Conservation (phyloP, 2,888 invertebrate species). For the Idaea biselata region DNA sequence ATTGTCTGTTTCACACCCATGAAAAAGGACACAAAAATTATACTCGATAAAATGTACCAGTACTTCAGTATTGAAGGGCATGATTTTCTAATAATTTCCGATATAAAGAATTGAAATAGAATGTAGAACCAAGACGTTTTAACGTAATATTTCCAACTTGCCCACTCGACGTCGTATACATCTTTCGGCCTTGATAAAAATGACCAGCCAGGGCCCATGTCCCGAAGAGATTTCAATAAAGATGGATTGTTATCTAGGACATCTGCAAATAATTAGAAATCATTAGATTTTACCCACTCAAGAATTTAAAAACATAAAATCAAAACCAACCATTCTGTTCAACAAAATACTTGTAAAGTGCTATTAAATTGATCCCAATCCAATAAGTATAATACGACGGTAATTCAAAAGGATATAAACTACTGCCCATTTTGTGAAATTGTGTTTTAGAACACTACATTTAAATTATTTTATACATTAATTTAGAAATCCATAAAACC, state of each 20-base stretch:
- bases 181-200: conserved; percentile 81
- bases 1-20: conserved; percentile 75
- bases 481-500: conserved; percentile 6
- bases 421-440: conserved; percentile 42
- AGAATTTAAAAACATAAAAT: not conserved
- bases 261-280: conserved; percentile 42
- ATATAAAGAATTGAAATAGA: conserved; percentile 74
- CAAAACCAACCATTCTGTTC: conserved; percentile 71
- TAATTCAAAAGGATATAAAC: conserved; percentile 57
- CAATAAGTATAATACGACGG: conserved; percentile 74
- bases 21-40: conserved; percentile 64
- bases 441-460: conserved; percentile 7
- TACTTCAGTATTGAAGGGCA: conserved; percentile 56
- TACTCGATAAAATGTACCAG: conserved; percentile 78
- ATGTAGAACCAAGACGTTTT: conserved; percentile 77
- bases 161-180: conserved; percentile 87
- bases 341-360: conserved; percentile 75
- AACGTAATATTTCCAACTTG: conserved; percentile 80
- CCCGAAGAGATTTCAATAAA: conserved; percentile 48
- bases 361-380: conserved; percentile 77
- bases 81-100: conserved; percentile 69
- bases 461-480: not conserved
- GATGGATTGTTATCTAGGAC: conserved; percentile 45
- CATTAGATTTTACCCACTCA: not conserved
- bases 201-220: conserved; percentile 81